Conservation (phyloP, 2,113 vertebrate species). For the Rhodinocichla rosea region DNA sequence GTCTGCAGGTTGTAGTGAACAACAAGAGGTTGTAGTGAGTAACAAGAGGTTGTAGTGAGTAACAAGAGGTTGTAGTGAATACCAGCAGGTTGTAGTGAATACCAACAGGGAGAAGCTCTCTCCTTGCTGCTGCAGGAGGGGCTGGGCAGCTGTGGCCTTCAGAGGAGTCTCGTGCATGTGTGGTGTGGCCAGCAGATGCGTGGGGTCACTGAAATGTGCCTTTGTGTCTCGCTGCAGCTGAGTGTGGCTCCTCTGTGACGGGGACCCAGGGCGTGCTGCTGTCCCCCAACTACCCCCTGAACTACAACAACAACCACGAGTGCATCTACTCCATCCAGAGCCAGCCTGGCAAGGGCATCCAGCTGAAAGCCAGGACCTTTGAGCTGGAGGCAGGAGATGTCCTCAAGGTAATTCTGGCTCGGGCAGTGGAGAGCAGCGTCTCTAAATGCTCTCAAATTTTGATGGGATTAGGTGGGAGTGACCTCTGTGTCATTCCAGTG, state of each 20-base stretch:
- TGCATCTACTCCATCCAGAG: constrained; percentile 99
- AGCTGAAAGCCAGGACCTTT: constrained; percentile 89
- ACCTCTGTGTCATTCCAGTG: not conserved
- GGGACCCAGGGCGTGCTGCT: constrained; percentile 95
- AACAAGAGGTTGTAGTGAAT: not conserved
- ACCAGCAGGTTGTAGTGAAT: not conserved
- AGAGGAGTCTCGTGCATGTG: not conserved
- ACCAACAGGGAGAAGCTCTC: not conserved
- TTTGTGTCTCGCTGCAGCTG: constrained; percentile 79
- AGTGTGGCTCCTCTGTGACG: constrained; percentile 95
- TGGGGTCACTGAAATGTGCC: not conserved
- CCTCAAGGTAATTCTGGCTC: constrained; percentile 82
- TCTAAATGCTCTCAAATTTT: not conserved
- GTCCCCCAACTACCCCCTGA: constrained; percentile 95
- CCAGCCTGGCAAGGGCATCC: constrained; percentile 95
- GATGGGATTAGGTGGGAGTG: not conserved
- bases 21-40: not conserved
- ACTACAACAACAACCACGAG: constrained; percentile 95
- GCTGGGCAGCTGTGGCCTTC: not conserved
- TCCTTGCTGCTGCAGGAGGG: not conserved
- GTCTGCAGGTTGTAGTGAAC: not conserved
- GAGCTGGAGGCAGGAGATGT: constrained; percentile 88
- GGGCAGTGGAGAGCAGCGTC: not conserved
- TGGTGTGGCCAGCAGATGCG: fast-evolving
- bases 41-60: not conserved